These are phyloP conservation scores for Pachymerium ferrugineum DNA, from an alignment of 2,888 invertebrate genomes.

Conservation along the genomic window DNA sequence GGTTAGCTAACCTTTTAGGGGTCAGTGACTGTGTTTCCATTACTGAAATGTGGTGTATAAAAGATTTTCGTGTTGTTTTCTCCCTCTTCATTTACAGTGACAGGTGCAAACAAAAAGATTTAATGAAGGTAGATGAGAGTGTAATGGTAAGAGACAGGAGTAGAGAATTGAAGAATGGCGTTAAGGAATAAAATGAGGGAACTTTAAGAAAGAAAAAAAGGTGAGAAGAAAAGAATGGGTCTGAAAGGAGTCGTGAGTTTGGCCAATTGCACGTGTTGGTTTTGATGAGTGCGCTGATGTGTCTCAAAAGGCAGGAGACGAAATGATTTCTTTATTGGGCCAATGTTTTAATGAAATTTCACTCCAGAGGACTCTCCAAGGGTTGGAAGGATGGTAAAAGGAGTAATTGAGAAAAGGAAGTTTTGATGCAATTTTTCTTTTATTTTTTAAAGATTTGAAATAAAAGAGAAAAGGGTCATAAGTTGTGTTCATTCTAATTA, in stretches of 20 bases:
- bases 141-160: background rate
- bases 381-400: background rate
- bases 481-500: no score
- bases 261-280: constrained; percentile 23
- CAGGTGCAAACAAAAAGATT: constrained; percentile 27
- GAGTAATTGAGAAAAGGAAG: constrained; percentile 19
- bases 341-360: constrained; percentile 23
- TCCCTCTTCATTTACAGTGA: constrained; percentile 20
- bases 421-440: background rate
- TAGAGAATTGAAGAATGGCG: constrained; percentile 14
- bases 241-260: constrained; percentile 15
- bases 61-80: background rate
- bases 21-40: constrained; percentile 14
- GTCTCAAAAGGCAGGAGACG: constrained; percentile 24
- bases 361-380: constrained; percentile 3
- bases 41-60: constrained; percentile 11
- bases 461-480: no score
- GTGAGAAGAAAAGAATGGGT: background rate
- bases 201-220: no score
- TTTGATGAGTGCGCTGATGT: constrained; percentile 23
- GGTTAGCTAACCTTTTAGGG: background rate
- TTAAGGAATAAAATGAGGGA: background rate
- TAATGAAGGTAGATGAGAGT: constrained; percentile 10
- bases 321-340: constrained; percentile 23
- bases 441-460: background rate